Conservation (phyloP, 1,140 invertebrate genomes). For the Heliconius melpomene region DNA sequence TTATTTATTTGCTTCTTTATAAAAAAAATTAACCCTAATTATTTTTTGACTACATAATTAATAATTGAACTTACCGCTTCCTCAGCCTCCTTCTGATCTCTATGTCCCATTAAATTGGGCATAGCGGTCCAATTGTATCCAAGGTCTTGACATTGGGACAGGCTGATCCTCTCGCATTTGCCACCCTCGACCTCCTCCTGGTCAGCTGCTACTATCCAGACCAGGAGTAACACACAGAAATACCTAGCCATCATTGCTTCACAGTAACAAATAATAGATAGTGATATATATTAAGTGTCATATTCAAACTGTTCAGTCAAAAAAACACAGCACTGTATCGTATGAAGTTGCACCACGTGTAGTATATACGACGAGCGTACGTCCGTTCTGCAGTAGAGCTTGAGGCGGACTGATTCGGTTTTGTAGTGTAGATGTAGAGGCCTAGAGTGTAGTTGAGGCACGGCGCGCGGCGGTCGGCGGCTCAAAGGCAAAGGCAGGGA, state of each 20-base stretch:
- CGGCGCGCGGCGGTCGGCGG: slow-evolving; percentile 56
- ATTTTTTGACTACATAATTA: no score
- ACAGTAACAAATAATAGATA: slow-evolving; percentile 50
- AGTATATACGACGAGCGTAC: slow-evolving; percentile 40
- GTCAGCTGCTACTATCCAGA: slow-evolving; percentile 62
- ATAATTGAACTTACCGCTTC: slow-evolving; percentile 82
- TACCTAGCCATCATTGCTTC: slow-evolving; percentile 63
- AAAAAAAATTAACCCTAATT: not conserved
- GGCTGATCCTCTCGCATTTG: slow-evolving; percentile 90
- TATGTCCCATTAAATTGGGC: slow-evolving; percentile 91
- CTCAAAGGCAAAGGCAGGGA: slow-evolving; percentile 70
- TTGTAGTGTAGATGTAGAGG: slow-evolving; percentile 27
- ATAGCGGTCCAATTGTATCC: slow-evolving; percentile 94
- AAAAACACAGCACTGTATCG: slow-evolving; percentile 58
- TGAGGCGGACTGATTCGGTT: slow-evolving; percentile 68
- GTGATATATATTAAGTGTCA: slow-evolving; percentile 57
- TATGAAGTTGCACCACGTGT: slow-evolving; percentile 54
- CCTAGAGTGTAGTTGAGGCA: slow-evolving; percentile 18
- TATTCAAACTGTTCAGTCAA: slow-evolving; percentile 63
- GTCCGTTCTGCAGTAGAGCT: slow-evolving; percentile 43
- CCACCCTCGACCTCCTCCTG: slow-evolving; percentile 69
- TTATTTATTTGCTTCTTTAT: not conserved
- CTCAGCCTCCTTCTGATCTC: slow-evolving; percentile 88
- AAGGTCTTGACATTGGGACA: slow-evolving; percentile 90
- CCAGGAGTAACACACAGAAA: slow-evolving; percentile 64